phyloP scores from a whole-genome alignment of 2,797 vertebrate species.

The Scarus forsteni region DNA sequence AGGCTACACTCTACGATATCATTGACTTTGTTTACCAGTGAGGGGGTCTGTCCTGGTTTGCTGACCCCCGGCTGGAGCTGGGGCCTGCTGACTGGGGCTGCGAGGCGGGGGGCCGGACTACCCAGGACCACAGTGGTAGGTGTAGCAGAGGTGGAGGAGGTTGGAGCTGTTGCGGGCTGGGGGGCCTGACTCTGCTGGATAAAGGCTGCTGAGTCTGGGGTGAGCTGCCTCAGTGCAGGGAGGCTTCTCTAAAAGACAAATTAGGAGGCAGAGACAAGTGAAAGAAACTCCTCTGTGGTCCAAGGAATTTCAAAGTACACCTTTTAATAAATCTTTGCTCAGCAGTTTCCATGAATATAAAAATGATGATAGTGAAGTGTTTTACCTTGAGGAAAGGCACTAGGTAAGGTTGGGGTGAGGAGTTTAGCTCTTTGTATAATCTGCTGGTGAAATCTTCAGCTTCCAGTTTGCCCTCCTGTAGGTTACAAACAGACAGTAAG shows the following conservation, averaged over 20 bases:
- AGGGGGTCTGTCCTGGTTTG: conserved; percentile 87
- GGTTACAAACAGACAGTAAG: conserved; percentile 21
- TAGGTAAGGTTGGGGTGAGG: conserved; percentile 98
- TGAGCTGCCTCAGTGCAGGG: conserved; percentile 96
- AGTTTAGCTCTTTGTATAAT: conserved; percentile 97
- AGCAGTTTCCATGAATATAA: neutral
- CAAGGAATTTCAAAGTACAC: neutral
- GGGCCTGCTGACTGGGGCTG: conserved; percentile 86
- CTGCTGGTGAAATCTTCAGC: conserved; percentile 97
- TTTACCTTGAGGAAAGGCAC: conserved; percentile 99
- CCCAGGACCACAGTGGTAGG: conserved; percentile 86
- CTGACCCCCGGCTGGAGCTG: conserved; percentile 90
- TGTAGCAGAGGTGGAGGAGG: conserved; percentile 51
- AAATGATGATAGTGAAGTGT: neutral
- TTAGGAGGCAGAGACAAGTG: conserved; percentile 3
- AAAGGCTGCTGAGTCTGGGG: conserved; percentile 95
- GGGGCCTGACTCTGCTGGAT: conserved; percentile 97
- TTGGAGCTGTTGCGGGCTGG: conserved; percentile 60
- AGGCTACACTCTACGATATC: neutral
- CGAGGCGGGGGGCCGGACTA: conserved; percentile 77
- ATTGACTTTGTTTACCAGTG: conserved; percentile 84
- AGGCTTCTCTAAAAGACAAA: conserved; percentile 91
- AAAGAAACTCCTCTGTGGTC: neutral
- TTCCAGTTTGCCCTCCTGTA: conserved; percentile 95
- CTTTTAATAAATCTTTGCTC: neutral